Percentiles rank a stretch among this genome's conserved stretches.
phyloP scores from a whole-genome alignment of 2,797 vertebrate species.

The Neoniphon sammara region DNA sequence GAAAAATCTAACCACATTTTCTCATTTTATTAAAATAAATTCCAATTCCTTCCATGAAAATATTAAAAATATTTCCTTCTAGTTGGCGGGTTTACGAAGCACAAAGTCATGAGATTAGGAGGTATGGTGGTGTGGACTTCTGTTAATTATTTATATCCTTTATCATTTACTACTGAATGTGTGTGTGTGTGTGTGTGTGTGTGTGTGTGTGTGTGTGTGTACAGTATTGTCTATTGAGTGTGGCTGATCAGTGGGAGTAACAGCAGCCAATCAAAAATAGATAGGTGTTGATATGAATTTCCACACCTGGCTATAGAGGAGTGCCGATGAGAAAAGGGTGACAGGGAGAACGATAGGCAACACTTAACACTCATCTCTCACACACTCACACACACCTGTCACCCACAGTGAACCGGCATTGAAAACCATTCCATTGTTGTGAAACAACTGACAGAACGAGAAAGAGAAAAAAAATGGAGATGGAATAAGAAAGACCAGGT shows the following conservation, averaged over 20 bases:
- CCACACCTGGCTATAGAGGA: slow-evolving; percentile 3
- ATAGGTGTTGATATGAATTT: slow-evolving; percentile 12
- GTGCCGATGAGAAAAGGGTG: slow-evolving; percentile 29
- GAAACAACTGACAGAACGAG: slow-evolving; percentile 30
- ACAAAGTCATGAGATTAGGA: slow-evolving; percentile 28
- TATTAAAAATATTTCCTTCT: not conserved
- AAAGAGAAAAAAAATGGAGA: not conserved
- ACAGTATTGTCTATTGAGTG: too few species aligned
- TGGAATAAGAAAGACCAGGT: too few species aligned
- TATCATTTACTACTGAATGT: slow-evolving; percentile 19
- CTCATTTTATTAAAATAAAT: too few species aligned
- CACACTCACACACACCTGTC: slow-evolving; percentile 34
- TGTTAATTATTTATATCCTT: slow-evolving; percentile 44
- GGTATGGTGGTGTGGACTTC: not conserved
- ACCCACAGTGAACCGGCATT: slow-evolving; percentile 15
- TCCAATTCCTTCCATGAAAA: too few species aligned
- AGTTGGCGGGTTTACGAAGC: slow-evolving; percentile 36
- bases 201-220: not conserved
- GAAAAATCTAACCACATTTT: too few species aligned
- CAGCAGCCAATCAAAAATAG: slow-evolving; percentile 12
- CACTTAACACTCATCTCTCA: slow-evolving; percentile 12
- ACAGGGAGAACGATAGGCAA: slow-evolving; percentile 34
- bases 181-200: not conserved
- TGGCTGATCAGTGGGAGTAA: slow-evolving; percentile 1
- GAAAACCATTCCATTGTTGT: slow-evolving; percentile 42